Conservation (phyloP, 2,113 vertebrate genomes). For the Daubentonia madagascariensis region DNA sequence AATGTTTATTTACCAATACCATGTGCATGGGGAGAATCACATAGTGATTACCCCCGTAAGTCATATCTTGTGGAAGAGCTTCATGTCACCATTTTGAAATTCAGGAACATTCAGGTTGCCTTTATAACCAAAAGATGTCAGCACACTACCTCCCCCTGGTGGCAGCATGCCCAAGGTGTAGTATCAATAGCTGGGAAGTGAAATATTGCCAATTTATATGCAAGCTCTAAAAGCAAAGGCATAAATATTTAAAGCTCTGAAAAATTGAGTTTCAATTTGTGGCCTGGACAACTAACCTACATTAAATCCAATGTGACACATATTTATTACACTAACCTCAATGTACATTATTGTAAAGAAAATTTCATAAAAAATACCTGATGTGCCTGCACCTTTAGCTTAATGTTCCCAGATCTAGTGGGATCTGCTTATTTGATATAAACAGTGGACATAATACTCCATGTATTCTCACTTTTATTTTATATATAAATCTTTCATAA, state of each 20-base stretch:
- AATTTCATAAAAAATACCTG: not conserved
- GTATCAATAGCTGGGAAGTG: not conserved
- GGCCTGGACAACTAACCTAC: not conserved
- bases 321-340: not conserved
- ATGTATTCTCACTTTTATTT: not conserved
- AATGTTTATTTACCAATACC: too few relatives aligned
- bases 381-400: not conserved
- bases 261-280: not conserved
- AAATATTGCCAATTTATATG: not conserved
- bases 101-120: not conserved
- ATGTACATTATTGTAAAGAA: not conserved
- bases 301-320: not conserved
- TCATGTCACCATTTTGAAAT: constrained; percentile 46
- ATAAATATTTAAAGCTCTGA: not conserved
- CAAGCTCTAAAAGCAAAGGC: not conserved
- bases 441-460: not conserved
- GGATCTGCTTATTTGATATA: not conserved
- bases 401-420: not conserved
- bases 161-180: not conserved
- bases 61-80: not conserved
- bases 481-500: not conserved
- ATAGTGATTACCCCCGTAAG: too few relatives aligned
- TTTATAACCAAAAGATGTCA: not conserved
- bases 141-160: constrained; percentile 55
- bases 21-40: too few relatives aligned